These are phyloP conservation scores for Tangara arthus DNA, from an alignment of 2,797 vertebrate species.

Conservation along the genomic window DNA sequence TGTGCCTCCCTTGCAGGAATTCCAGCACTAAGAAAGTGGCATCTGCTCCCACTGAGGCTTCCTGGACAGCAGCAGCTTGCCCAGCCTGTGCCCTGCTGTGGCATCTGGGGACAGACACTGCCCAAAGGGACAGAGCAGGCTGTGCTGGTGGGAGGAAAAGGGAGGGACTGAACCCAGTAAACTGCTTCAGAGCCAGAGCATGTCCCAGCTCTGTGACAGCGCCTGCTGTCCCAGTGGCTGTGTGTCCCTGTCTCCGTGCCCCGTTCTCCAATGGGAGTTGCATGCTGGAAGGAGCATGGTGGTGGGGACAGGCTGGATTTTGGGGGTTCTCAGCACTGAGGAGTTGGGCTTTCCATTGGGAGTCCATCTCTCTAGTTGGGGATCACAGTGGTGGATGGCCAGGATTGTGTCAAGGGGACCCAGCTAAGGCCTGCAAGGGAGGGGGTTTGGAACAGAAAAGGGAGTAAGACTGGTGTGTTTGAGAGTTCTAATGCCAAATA, in stretches of 20 bases:
- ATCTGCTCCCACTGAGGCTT: not conserved
- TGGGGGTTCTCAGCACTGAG: not conserved
- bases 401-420: not conserved
- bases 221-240: not conserved
- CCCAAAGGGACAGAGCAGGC: accelerated
- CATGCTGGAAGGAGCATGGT: not conserved
- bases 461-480: not conserved
- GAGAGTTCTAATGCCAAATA: not conserved
- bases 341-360: not conserved
- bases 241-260: accelerated
- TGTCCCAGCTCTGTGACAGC: not conserved
- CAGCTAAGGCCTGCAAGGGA: not conserved
- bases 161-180: not conserved
- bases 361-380: not conserved
- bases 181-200: not conserved
- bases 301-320: not conserved
- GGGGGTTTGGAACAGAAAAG: not conserved
- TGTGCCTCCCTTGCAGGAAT: not conserved
- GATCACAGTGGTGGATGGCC: not conserved
- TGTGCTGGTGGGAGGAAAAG: not conserved
- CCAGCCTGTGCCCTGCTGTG: not conserved
- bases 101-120: accelerated
- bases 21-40: not conserved
- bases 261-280: accelerated
- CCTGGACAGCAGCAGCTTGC: not conserved